Conservation (phyloP, 2,113 vertebrate species). For the Heteronetta atricapilla region DNA sequence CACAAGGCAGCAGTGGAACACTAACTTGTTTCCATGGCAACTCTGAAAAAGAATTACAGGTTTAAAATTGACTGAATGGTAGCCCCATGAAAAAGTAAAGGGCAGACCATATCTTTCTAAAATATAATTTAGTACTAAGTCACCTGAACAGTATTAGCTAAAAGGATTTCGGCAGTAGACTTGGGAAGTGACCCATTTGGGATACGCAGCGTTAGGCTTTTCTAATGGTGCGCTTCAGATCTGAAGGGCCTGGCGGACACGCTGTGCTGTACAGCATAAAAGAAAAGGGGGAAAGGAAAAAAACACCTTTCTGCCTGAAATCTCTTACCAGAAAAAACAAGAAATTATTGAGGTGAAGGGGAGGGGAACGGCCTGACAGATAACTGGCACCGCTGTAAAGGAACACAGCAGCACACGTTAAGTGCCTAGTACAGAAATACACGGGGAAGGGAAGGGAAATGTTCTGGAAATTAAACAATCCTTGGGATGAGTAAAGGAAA, state of each 20-base stretch:
- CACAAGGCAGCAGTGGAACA: slow-evolving; percentile 52
- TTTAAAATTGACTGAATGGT: slow-evolving; percentile 65
- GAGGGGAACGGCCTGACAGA: background rate
- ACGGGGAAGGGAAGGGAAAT: background rate
- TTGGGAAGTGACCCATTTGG: slow-evolving; percentile 68
- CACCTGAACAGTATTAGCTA: slow-evolving; percentile 72
- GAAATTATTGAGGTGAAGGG: slow-evolving; percentile 25
- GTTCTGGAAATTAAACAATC: background rate
- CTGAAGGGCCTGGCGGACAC: slow-evolving; percentile 19
- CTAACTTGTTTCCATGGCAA: slow-evolving; percentile 72
- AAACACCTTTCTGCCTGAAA: slow-evolving; percentile 35
- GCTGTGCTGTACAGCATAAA: background rate
- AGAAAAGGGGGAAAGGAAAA: background rate
- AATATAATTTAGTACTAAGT: slow-evolving; percentile 73
- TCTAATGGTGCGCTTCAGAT: slow-evolving; percentile 54
- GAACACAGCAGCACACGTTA: background rate
- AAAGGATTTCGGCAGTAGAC: slow-evolving; percentile 64
- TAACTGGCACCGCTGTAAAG: background rate
- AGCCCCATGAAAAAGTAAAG: slow-evolving; percentile 72
- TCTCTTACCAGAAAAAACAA: slow-evolving; percentile 40
- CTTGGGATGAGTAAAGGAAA: background rate
- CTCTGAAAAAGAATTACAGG: slow-evolving; percentile 54
- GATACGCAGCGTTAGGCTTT: slow-evolving; percentile 57
- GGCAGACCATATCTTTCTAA: slow-evolving; percentile 66
- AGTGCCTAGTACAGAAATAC: background rate